Base-by-base conservation (phyloP, 2,797 vertebrate genomes). In the Hydrophis major region DNA sequence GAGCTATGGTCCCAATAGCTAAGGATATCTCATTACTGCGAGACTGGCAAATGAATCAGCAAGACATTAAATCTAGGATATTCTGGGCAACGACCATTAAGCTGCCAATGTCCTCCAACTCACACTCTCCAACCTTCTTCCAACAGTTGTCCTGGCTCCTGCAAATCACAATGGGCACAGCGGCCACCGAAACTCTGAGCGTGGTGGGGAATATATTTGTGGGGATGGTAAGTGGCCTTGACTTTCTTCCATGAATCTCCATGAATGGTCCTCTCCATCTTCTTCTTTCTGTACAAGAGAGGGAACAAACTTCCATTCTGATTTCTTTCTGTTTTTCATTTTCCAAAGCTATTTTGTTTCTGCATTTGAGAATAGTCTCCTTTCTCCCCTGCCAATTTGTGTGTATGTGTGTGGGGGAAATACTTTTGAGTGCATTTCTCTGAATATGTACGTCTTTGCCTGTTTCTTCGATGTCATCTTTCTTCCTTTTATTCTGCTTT, bases 171-270 rank as follows among this genome's bases (percentile, higher is more conserved):
- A 97, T 99, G 98, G 98, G 98, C 93, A 99, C 99, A 86, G 98
- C 98, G 2, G 95, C 99, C 93, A 98, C 99, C 0, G 99, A 99
- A 97, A 98, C 99, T 53, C 97, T 99, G 95, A 99, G 99, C 13
- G 98, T 99, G 93, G 99, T 99, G 8, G 99, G 99, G 61, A 99
- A 99, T 96, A 99, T 99, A 97, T 99, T 99, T 91, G 98, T 99
- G 95, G 99, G 99, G 78, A 99, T 99, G 99, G 99, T 99, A 98
- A 92, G 96, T 28, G 28, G 3, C 47, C 25, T 78, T 60, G 4
- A 57, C 53, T 8, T 60, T 61, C 32, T 28, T 10, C 60, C 59
- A 12, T 8, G 74, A n/a, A 20, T 56, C 7, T 2, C 22, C 42
- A 10, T 18, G 27, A 66, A 5, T 66, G 88, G 25, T 13, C 50